These are phyloP conservation scores for Peromyscus melanophrys DNA, from an alignment of 2,797 vertebrate genomes.

Conservation along the genomic window DNA sequence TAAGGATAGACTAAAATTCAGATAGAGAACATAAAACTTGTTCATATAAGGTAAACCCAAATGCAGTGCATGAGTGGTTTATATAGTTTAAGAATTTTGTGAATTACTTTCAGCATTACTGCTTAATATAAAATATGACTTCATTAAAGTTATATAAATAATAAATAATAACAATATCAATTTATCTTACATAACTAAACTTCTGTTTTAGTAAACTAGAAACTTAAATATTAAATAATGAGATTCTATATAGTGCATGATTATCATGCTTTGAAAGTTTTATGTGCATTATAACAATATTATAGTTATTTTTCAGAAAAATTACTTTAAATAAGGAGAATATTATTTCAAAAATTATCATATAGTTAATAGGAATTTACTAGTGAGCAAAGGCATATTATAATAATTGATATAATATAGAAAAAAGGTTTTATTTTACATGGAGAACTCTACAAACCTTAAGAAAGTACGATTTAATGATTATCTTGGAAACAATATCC, in stretches of 20 bases:
- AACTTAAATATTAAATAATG: neutral
- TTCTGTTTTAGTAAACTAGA: neutral
- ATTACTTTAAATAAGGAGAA: neutral
- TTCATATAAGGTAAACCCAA: neutral
- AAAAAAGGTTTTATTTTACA: neutral
- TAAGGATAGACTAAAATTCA: neutral
- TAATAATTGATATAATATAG: neutral
- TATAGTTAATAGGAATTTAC: neutral
- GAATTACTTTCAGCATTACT: neutral
- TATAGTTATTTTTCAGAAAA: neutral
- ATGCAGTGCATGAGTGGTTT: neutral
- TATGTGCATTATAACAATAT: neutral
- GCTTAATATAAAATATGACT: neutral
- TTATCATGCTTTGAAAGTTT: neutral
- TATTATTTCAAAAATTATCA: neutral
- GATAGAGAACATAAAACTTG: neutral
- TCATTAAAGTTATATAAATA: neutral
- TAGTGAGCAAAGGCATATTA: neutral
- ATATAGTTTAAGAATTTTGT: neutral
- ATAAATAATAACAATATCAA: neutral
- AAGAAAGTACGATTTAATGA: neutral
- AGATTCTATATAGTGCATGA: neutral
- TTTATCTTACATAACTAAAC: neutral
- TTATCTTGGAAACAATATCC: neutral
- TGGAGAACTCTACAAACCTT: neutral